A percentile compares a stretch with the other conserved stretches of the same genome.
phyloP scores from a whole-genome alignment of 2,797 vertebrate species.

The Ctenochaetus hawaiiensis region DNA sequence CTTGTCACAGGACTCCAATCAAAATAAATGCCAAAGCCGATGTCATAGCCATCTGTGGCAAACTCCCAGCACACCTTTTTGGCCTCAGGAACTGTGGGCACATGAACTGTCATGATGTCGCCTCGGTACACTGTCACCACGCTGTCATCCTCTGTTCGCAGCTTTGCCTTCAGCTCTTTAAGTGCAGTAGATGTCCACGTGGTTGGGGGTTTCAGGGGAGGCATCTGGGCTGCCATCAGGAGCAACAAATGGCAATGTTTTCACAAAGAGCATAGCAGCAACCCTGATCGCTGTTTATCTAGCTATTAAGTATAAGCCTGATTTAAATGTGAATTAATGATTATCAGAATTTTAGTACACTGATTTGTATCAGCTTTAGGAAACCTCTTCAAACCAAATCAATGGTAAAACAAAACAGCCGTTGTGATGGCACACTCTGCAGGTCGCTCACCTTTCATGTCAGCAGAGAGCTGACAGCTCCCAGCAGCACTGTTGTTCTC shows the following conservation, averaged over 20 bases:
- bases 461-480: constrained; percentile 84
- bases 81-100: constrained; percentile 94
- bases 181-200: constrained; percentile 93
- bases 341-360: neutral
- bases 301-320: neutral
- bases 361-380: neutral
- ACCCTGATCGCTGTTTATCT: neutral
- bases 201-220: constrained; percentile 88
- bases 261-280: constrained; percentile 2
- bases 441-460: constrained; percentile 82
- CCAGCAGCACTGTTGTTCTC: constrained; percentile 88
- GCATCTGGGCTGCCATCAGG: constrained; percentile 86
- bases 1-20: constrained; percentile 95
- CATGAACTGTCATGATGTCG: constrained; percentile 95
- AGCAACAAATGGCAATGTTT: constrained; percentile 10
- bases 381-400: constrained; percentile 13
- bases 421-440: constrained; percentile 31
- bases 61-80: constrained; percentile 98
- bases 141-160: constrained; percentile 91
- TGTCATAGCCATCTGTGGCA: constrained; percentile 96
- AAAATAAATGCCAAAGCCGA: constrained; percentile 98
- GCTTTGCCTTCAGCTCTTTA: constrained; percentile 94
- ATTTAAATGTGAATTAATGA: neutral
- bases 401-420: constrained; percentile 50
- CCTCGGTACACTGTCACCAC: constrained; percentile 95